These are phyloP conservation scores for Pavo muticus DNA, from an alignment of 2,113 vertebrate species.

Conservation along the genomic window DNA sequence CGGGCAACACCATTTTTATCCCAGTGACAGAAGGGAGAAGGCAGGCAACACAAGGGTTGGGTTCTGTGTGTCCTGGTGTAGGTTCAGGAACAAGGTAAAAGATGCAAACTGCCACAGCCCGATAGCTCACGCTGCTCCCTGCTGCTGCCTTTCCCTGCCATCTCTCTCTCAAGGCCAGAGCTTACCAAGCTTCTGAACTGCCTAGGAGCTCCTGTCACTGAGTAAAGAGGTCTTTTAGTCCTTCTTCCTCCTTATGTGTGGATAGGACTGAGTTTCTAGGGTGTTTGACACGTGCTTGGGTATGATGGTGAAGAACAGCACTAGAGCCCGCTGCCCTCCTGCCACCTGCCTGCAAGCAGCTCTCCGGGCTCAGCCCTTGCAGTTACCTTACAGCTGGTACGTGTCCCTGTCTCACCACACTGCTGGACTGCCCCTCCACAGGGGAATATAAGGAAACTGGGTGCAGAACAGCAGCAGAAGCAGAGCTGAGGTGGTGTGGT, in stretches of 20 bases:
- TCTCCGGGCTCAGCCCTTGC: background rate
- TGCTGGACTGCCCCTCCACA: background rate
- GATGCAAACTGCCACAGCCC: background rate
- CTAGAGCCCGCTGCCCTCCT: background rate
- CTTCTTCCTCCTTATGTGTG: background rate
- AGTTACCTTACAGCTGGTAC: background rate
- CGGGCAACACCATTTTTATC: background rate
- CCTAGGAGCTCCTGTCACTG: background rate
- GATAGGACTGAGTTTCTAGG: background rate
- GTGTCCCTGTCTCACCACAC: background rate
- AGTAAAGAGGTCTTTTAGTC: background rate
- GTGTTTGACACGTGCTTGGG: background rate
- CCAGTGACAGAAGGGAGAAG: background rate
- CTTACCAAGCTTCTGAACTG: background rate
- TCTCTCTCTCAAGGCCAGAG: background rate
- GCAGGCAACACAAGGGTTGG: background rate
- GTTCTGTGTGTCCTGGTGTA: background rate
- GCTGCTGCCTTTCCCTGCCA: background rate
- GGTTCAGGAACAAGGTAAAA: background rate
- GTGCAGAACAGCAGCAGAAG: background rate
- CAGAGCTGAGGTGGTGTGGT: background rate
- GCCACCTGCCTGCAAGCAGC: background rate
- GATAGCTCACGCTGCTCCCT: fast-evolving
- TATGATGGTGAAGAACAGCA: background rate
- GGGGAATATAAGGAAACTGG: background rate